Conservation (phyloP, 1,140 invertebrate species). For the Brachionus paranguensis region DNA sequence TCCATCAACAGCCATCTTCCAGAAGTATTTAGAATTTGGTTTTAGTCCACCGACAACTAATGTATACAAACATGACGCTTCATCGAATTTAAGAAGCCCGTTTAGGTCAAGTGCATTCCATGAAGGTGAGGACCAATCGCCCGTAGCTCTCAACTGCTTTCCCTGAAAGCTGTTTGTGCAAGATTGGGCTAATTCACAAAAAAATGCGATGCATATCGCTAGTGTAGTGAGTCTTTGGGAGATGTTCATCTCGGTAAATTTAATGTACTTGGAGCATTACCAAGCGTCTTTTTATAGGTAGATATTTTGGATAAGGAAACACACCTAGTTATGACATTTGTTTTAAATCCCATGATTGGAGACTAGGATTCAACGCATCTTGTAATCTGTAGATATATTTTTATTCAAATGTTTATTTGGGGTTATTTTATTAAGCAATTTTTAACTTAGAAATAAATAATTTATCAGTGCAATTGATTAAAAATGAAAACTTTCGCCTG, state of each 20-base stretch:
- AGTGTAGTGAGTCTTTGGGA: neutral
- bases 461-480: neutral
- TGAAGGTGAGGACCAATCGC: constrained; percentile 13
- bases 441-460: neutral
- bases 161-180: constrained; percentile 4
- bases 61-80: neutral
- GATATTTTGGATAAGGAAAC: neutral
- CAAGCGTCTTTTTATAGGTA: neutral
- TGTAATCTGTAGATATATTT: neutral
- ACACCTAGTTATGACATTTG: neutral
- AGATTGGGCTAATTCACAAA: neutral
- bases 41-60: neutral
- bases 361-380: neutral
- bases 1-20: constrained; percentile 28
- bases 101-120: constrained; percentile 7
- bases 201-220: neutral
- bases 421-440: neutral
- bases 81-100: constrained; percentile 18
- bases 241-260: neutral
- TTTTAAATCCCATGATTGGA: neutral
- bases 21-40: neutral
- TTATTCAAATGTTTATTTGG: neutral
- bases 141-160: neutral
- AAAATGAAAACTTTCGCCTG: neutral
- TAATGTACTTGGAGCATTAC: neutral